Percentiles rank a stretch among this genome's conserved stretches.
phyloP scores from a whole-genome alignment of 2,888 invertebrate species.

The Xestia xanthographa region DNA sequence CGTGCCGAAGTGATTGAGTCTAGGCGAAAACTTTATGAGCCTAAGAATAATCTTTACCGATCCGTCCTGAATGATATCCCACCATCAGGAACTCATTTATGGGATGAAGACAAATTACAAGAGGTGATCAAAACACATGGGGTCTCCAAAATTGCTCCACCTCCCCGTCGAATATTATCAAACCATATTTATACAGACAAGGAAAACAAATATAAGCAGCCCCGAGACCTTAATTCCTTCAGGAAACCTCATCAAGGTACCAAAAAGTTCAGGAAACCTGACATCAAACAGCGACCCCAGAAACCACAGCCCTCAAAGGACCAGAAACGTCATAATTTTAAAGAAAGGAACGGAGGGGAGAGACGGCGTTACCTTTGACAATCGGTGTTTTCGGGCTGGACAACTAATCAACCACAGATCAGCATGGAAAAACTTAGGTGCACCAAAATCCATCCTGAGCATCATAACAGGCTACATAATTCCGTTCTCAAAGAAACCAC shows the following conservation, averaged over 20 bases:
- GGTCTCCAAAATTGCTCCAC: background rate
- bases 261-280: no score
- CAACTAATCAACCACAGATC: background rate
- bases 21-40: background rate
- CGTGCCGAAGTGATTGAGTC: constrained; percentile 9
- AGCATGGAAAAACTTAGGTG: background rate
- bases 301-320: no score
- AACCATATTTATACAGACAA: background rate
- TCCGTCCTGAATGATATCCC: background rate
- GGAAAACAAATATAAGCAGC: background rate
- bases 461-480: constrained; percentile 1
- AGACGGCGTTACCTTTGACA: no score
- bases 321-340: no score
- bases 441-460: constrained; percentile 3
- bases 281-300: no score
- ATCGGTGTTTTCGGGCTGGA: no score
- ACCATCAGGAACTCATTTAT: background rate
- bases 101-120: background rate
- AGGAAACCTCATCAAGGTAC: no score
- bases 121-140: background rate
- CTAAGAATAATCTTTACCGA: background rate
- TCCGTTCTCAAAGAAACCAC: background rate
- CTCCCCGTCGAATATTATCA: background rate
- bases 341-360: no score
- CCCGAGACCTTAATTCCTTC: background rate